Base-by-base conservation (phyloP, 2,797 vertebrate species). In the Poecile montanus region DNA sequence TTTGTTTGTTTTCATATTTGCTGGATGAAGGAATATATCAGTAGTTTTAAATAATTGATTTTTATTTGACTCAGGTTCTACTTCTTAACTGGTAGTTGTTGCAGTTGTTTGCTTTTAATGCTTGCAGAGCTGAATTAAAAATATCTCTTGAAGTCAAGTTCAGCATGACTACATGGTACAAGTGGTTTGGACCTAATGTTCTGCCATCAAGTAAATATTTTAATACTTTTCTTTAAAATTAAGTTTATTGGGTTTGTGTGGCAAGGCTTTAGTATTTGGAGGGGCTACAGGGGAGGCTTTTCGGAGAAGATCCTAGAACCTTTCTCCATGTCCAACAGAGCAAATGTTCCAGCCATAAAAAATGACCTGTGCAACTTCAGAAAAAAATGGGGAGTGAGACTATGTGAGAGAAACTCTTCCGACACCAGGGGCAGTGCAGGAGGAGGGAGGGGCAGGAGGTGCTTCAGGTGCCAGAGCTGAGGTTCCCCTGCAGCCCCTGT, bases 21-120 rank as follows among this genome's bases (percentile, higher is more conserved):
- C 15, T 44, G 32, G 38, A 48, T 54, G 50, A 89, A 79, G 14
- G 8, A 60, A 87, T 16, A 11, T 54, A 91, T 48, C 45, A 89
- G 14, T 38, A 86, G 26, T 67, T 95, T 79, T 73, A 79, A 93
- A 91, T 85, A 79, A 89, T 40, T 74, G 7, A 91, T 89, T 96
- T 94, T 82, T 85, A 62, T 62, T 92, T 92, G 65, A 51, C 61
- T 92, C 10, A 58, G 30, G 40, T 85, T 92, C 72, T 68, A 5
- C 27, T 74, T 88, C 74, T 76, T 82, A 85, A 61, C 50, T 50
- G 25, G 45, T 79, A 57, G 16, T 44, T 79, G 42, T 27, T 80
- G 61, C 34, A 50, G 23, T 66, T 91, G 8, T 76, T 93, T 93
- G 63, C 29, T 76, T 86, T 82, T 54, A 68, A 56, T 68, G 65